A percentile compares a stretch with the other conserved stretches of the same genome.
phyloP scores from a whole-genome alignment of 1,140 invertebrate genomes.

The Ladona fulva region DNA sequence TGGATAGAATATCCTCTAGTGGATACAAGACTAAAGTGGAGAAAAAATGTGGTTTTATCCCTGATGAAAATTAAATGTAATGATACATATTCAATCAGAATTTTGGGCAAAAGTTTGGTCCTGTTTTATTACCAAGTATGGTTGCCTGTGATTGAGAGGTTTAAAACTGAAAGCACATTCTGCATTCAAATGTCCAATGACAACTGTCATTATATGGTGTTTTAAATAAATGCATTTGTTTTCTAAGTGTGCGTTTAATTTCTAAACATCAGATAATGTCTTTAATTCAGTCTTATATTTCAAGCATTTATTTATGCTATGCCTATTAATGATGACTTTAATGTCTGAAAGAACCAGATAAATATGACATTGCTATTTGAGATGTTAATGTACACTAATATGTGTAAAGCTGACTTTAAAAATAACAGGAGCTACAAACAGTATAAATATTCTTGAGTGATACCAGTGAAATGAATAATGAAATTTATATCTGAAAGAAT shows the following conservation, averaged over 20 bases:
- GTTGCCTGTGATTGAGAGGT: slow-evolving; percentile 3
- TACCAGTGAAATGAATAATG: too few species aligned
- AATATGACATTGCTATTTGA: too few species aligned
- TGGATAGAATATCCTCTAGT: not conserved
- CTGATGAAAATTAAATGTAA: not conserved
- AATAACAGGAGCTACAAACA: too few species aligned
- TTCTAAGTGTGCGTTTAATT: not conserved
- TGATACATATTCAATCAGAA: not conserved
- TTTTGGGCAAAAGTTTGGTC: slow-evolving; percentile 5
- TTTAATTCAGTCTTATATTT: too few species aligned
- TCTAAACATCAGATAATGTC: too few species aligned
- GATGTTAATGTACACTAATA: too few species aligned
- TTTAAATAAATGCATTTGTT: slow-evolving; percentile 11
- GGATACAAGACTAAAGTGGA: not conserved
- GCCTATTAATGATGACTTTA: too few species aligned
- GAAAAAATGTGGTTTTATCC: not conserved
- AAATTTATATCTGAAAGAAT: too few species aligned
- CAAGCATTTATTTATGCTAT: too few species aligned
- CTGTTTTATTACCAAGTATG: slow-evolving; percentile 2
- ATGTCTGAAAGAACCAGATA: too few species aligned
- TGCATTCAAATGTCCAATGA: slow-evolving; percentile 9
- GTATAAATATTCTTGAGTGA: too few species aligned
- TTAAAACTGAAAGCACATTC: slow-evolving; percentile 6
- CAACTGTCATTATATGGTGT: slow-evolving; percentile 9
- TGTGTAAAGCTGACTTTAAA: too few species aligned